phyloP scores from a whole-genome alignment of 2,797 vertebrate species.

The Coendou prehensilis region DNA sequence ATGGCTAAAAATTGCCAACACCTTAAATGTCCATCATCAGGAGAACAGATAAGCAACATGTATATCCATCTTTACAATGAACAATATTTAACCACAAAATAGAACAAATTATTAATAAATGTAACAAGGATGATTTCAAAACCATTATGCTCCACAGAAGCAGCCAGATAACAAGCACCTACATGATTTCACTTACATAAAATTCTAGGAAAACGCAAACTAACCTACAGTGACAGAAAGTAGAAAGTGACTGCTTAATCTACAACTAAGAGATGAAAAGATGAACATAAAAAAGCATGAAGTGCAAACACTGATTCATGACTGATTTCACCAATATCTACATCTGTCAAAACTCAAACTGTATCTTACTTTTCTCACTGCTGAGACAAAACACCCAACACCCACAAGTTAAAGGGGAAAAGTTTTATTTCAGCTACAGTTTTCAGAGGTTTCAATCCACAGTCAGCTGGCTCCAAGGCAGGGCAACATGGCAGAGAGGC shows the following conservation, averaged over 20 bases:
- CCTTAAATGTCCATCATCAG: neutral
- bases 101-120: neutral
- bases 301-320: constrained; percentile 5
- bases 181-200: neutral
- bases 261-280: neutral
- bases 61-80: neutral
- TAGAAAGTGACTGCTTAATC: neutral
- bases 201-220: constrained; percentile 12
- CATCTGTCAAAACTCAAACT: neutral
- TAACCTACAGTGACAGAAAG: neutral
- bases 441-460: neutral
- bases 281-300: neutral
- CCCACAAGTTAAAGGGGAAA: neutral
- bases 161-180: neutral
- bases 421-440: neutral
- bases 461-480: neutral
- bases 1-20: neutral
- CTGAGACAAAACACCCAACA: neutral
- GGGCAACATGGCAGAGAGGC: neutral
- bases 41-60: neutral
- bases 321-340: neutral
- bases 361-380: neutral
- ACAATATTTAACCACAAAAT: neutral
- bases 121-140: constrained; percentile 9
- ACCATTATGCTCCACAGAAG: neutral